phyloP scores from a whole-genome alignment of 2,797 vertebrate genomes.

The Pangasius larnaudii region DNA sequence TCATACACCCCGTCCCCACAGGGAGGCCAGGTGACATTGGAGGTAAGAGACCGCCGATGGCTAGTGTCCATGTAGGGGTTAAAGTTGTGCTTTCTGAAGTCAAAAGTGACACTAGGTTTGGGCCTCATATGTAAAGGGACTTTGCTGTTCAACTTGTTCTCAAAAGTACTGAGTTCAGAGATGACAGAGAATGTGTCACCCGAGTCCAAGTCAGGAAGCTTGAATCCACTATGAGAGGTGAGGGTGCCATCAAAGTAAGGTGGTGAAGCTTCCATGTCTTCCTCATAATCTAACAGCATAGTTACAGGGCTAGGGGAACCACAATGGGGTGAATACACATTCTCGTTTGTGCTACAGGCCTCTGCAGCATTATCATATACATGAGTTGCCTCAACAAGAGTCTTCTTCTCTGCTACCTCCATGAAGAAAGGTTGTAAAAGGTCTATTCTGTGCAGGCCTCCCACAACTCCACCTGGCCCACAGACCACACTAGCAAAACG shows the following conservation, averaged over 20 bases:
- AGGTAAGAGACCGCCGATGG: conserved; percentile 86
- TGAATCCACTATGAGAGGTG: conserved; percentile 84
- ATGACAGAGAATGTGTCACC: conserved; percentile 85
- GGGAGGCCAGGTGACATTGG: conserved; percentile 87
- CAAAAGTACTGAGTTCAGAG: conserved; percentile 84
- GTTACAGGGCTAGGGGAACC: conserved; percentile 85
- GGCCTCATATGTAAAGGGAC: conserved; percentile 86
- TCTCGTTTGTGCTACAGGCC: conserved; percentile 80
- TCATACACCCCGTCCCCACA: conserved; percentile 88
- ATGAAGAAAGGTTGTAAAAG: conserved; percentile 80
- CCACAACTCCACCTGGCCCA: conserved; percentile 64
- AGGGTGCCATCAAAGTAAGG: conserved; percentile 84
- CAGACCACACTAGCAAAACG: conserved; percentile 74
- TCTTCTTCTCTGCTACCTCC: conserved; percentile 83
- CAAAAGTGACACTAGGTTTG: conserved; percentile 90
- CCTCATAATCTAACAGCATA: conserved; percentile 90
- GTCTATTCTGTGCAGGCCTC: conserved; percentile 76
- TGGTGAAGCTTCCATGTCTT: conserved; percentile 85
- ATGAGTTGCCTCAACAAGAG: conserved; percentile 81
- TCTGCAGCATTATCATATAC: conserved; percentile 84
- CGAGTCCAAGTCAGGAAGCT: conserved; percentile 87
- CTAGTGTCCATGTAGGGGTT: conserved; percentile 85
- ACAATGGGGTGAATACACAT: conserved; percentile 80
- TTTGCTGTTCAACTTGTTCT: conserved; percentile 93
- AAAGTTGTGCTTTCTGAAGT: conserved; percentile 84